Percentiles rank a stretch among this genome's conserved stretches.
Evolutionary conservation across 2,888 invertebrate genomes (phyloP).

Genomic region (Andrena hattorfiana): DNA sequence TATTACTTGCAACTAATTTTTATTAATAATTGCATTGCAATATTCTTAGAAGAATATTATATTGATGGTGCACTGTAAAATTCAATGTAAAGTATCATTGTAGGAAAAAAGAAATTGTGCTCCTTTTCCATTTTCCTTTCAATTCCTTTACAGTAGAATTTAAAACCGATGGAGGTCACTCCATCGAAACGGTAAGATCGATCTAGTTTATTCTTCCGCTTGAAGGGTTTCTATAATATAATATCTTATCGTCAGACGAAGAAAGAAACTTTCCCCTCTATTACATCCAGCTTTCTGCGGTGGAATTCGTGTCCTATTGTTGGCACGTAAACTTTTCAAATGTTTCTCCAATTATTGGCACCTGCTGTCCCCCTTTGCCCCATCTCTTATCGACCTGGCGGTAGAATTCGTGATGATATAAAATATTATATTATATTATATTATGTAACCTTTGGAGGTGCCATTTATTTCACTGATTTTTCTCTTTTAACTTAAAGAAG

Average conservation of each 20-base stretch:
- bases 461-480: too few relatives aligned
- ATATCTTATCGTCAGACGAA: background rate
- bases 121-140: background rate
- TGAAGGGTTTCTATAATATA: slow-evolving; percentile 2
- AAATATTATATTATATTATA: too few relatives aligned
- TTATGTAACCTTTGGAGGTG: too few relatives aligned
- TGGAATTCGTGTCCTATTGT: background rate
- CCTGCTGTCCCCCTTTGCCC: background rate
- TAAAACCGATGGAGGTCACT: background rate
- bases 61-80: too few relatives aligned
- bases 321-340: slow-evolving; percentile 1
- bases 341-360: background rate
- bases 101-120: too few relatives aligned
- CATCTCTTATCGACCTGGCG: background rate
- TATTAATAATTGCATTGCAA: too few relatives aligned
- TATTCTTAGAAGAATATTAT: too few relatives aligned
- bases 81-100: too few relatives aligned
- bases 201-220: background rate
- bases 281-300: background rate
- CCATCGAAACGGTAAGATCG: slow-evolving; percentile 1
- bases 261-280: slow-evolving; percentile 1
- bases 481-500: too few relatives aligned
- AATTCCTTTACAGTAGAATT: background rate
- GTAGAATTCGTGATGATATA: background rate
- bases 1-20: too few relatives aligned